Evolutionary conservation across 2,113 vertebrate species (phyloP).

Genomic region (Tympanuchus pallidicinctus): DNA sequence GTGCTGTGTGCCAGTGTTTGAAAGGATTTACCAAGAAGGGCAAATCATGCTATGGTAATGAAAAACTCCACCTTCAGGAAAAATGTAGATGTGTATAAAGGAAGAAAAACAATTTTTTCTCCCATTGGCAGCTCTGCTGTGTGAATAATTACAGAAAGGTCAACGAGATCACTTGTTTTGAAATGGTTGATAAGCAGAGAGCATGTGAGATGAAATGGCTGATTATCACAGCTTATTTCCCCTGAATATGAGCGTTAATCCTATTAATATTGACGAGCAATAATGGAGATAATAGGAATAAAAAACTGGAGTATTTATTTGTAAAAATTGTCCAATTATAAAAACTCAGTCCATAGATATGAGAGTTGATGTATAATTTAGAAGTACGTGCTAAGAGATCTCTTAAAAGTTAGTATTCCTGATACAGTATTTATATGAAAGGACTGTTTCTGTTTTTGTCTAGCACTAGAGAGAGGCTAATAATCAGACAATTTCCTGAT

Average conservation of each 20-base stretch:
- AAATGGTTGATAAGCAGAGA: neutral
- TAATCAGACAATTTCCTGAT: neutral
- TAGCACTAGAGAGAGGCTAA: neutral
- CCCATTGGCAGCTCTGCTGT: neutral
- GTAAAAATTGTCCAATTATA: neutral
- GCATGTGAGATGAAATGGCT: neutral
- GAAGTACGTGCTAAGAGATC: neutral
- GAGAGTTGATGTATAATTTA: neutral
- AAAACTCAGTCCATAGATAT: neutral
- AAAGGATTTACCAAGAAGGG: slow-evolving; percentile 86
- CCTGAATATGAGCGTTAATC: neutral
- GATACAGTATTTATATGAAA: neutral
- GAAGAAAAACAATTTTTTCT: neutral
- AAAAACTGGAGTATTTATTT: neutral
- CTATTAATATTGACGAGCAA: slow-evolving; percentile 7
- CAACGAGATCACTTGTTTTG: neutral
- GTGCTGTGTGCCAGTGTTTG: slow-evolving; percentile 81
- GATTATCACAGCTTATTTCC: neutral
- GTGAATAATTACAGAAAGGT: neutral
- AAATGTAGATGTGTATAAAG: neutral
- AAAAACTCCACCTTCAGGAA: neutral
- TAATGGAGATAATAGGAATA: neutral
- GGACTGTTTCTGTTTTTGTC: neutral
- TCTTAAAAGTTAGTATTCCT: neutral
- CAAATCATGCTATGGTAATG: slow-evolving; percentile 85